A percentile compares a stretch with the other conserved stretches of the same genome.
Evolutionary conservation across 2,888 invertebrate species (phyloP).

Genomic region (Thecocarcelia acutangulata): DNA sequence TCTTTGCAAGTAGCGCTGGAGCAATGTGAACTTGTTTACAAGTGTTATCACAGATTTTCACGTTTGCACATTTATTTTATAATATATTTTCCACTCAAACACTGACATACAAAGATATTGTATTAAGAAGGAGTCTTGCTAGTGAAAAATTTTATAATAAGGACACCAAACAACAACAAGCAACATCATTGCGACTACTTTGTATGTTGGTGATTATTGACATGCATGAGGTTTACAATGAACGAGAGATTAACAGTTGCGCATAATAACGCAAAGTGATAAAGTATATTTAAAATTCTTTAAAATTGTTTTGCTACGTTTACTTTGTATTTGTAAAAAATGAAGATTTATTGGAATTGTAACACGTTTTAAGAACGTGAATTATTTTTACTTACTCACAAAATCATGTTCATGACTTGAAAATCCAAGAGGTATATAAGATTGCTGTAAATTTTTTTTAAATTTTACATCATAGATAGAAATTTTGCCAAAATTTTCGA

Average conservation of each 20-base stretch:
- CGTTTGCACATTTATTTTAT: slow-evolving; percentile 69
- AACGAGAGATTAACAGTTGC: slow-evolving; percentile 41
- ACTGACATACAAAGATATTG: slow-evolving; percentile 1
- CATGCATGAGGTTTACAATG: slow-evolving; percentile 59
- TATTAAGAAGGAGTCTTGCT: slow-evolving; percentile 1
- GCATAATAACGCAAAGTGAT: slow-evolving; percentile 16
- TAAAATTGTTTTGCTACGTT: slow-evolving; percentile 17
- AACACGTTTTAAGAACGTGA: slow-evolving; percentile 42
- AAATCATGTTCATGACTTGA: background rate
- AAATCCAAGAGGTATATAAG: background rate
- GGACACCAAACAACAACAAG: slow-evolving; percentile 4
- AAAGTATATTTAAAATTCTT: slow-evolving; percentile 19
- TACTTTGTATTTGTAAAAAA: slow-evolving; percentile 3
- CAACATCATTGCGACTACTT: slow-evolving; percentile 30
- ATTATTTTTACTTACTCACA: slow-evolving; percentile 31
- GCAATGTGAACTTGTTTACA: slow-evolving; percentile 40
- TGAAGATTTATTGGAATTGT: slow-evolving; percentile 36
- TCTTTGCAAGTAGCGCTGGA: slow-evolving; percentile 10
- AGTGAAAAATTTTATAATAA: slow-evolving; percentile 38
- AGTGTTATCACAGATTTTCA: slow-evolving; percentile 57
- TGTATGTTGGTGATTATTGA: slow-evolving; percentile 60
- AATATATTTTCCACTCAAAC: slow-evolving; percentile 32
- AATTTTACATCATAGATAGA: background rate
- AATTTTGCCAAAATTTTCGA: background rate
- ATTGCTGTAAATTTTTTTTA: background rate